Conservation (phyloP, 2,797 vertebrate genomes). For the Bryconaethiops microstoma region DNA sequence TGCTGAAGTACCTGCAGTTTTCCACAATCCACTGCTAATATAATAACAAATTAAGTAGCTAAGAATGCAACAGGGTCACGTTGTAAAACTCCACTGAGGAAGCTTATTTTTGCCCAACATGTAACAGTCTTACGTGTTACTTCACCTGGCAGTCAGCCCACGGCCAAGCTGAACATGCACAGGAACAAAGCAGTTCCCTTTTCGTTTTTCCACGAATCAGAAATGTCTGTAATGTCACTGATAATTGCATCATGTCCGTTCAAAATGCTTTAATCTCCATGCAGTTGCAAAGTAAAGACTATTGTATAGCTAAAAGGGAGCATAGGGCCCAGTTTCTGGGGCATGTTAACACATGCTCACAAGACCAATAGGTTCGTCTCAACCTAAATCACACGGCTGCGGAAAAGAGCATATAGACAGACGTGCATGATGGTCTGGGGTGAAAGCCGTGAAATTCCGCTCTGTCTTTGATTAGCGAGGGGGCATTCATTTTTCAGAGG, state of each 20-base stretch:
- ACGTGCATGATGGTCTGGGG: conserved; percentile 36
- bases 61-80: neutral
- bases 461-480: conserved; percentile 45
- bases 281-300: neutral
- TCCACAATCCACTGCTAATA: neutral
- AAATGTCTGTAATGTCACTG: neutral
- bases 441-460: conserved; percentile 38
- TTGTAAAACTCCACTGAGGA: neutral
- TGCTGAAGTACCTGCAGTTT: neutral
- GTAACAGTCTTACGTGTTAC: neutral
- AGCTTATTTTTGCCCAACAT: neutral
- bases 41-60: neutral
- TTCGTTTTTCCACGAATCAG: neutral
- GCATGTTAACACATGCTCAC: neutral
- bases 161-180: neutral
- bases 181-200: neutral
- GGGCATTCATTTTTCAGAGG: conserved; percentile 35
- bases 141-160: neutral
- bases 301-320: neutral
- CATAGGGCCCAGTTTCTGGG: neutral
- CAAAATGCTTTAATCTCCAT: neutral
- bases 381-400: conserved; percentile 5
- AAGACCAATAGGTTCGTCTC: conserved; percentile 1
- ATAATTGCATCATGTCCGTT: neutral
- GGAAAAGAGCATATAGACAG: conserved; percentile 4